Evolutionary conservation across 2,113 vertebrate genomes (phyloP).

Genomic region (Xerus inauris): DNA sequence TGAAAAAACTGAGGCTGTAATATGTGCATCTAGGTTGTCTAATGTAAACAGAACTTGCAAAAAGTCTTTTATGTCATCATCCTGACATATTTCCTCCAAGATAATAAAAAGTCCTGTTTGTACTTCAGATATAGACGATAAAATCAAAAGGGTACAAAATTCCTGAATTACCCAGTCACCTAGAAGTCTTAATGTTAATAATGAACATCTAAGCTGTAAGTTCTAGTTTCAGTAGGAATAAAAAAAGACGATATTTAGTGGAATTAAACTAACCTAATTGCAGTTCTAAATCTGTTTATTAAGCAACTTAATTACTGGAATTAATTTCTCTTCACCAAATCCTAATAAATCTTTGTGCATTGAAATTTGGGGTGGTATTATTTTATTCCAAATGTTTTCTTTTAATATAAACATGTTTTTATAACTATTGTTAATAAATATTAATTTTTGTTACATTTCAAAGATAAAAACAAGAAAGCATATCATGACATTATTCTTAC

Average conservation of each 20-base stretch:
- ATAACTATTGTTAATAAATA: neutral
- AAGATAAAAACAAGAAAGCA: neutral
- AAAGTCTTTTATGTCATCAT: neutral
- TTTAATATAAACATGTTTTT: neutral
- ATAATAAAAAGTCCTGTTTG: neutral
- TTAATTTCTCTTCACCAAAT: conserved; percentile 37
- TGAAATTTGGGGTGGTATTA: neutral
- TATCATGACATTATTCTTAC: neutral
- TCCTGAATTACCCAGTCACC: neutral
- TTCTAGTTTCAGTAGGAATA: neutral
- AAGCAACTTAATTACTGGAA: neutral
- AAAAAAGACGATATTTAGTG: neutral
- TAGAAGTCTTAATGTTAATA: neutral
- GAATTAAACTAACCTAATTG: conserved; percentile 30
- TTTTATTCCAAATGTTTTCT: neutral
- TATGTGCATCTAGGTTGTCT: neutral
- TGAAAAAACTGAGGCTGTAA: neutral
- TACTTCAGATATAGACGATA: neutral
- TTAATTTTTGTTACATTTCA: neutral
- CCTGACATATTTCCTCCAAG: neutral
- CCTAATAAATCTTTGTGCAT: neutral
- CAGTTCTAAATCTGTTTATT: conserved; percentile 19
- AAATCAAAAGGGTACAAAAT: conserved; percentile 5
- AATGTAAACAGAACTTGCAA: neutral
- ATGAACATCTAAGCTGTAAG: neutral